Percentiles rank a stretch among this genome's conserved stretches.
Conservation (phyloP, 2,113 vertebrate genomes). For the Pantherophis guttatus region DNA sequence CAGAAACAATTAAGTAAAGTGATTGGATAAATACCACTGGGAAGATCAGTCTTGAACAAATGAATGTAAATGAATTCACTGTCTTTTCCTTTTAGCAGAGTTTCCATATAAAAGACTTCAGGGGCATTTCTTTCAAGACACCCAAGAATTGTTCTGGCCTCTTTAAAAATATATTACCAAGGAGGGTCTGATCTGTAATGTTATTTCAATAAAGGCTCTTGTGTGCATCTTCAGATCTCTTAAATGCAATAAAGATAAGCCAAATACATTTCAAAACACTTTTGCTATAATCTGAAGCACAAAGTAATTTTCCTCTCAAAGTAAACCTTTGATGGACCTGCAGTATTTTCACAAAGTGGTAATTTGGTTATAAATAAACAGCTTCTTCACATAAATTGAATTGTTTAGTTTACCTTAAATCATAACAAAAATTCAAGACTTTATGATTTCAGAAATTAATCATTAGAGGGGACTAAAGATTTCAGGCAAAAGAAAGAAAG, state of each 20-base stretch:
- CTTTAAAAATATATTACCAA: slow-evolving; percentile 75
- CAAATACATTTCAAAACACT: slow-evolving; percentile 66
- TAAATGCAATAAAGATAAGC: slow-evolving; percentile 60
- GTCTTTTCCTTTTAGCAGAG: slow-evolving; percentile 68
- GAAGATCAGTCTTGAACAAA: slow-evolving; percentile 66
- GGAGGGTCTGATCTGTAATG: slow-evolving; percentile 58
- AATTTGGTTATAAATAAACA: neutral
- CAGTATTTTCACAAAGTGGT: slow-evolving; percentile 40
- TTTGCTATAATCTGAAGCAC: slow-evolving; percentile 57
- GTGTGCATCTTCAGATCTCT: slow-evolving; percentile 60
- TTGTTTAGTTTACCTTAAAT: neutral
- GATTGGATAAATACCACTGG: slow-evolving; percentile 47
- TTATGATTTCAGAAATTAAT: neutral
- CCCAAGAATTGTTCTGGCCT: slow-evolving; percentile 51
- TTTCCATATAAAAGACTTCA: slow-evolving; percentile 54
- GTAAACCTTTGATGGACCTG: slow-evolving; percentile 58
- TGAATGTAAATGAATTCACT: slow-evolving; percentile 74
- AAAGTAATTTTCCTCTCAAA: slow-evolving; percentile 50
- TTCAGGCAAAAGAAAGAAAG: neutral
- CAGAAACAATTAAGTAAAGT: slow-evolving; percentile 71
- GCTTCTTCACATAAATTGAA: neutral
- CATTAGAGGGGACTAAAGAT: neutral
- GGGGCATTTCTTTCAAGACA: slow-evolving; percentile 60
- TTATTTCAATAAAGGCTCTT: slow-evolving; percentile 55
- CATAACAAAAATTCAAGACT: neutral